phyloP scores from a whole-genome alignment of 2,797 vertebrate species.

The Lerista edwardsae region DNA sequence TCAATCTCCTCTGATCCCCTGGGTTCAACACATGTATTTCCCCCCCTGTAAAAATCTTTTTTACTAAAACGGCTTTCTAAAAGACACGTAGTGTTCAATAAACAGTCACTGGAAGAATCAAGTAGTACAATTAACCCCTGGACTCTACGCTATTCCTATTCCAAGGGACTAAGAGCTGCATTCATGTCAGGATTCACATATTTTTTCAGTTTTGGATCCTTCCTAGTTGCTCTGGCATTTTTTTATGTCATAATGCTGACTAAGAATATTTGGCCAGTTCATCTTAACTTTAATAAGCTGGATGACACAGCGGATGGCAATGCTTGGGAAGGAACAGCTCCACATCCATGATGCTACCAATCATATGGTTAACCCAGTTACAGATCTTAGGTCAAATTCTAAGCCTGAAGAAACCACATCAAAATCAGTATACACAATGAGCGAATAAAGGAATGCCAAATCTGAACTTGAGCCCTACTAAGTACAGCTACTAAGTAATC shows the following conservation, averaged over 20 bases:
- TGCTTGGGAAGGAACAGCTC: slow-evolving; percentile 25
- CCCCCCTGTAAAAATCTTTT: neutral
- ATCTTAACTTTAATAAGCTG: slow-evolving; percentile 45
- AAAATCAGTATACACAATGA: neutral
- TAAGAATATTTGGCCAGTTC: slow-evolving; percentile 29
- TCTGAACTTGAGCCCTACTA: slow-evolving; percentile 7
- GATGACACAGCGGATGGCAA: slow-evolving; percentile 41
- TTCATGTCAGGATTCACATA: too few relatives aligned
- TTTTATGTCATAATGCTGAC: slow-evolving; percentile 38
- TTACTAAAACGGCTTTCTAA: neutral
- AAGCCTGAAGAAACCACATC: neutral
- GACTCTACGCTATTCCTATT: too few relatives aligned
- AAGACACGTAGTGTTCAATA: neutral
- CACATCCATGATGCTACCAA: slow-evolving; percentile 4
- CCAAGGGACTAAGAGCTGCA: neutral
- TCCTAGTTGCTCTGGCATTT: neutral
- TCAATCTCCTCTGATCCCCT: neutral
- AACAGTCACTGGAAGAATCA: neutral
- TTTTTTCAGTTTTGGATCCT: slow-evolving; percentile 30
- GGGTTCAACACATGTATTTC: neutral
- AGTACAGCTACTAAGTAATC: slow-evolving; percentile 1
- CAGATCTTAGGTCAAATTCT: slow-evolving; percentile 33
- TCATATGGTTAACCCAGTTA: slow-evolving; percentile 22
- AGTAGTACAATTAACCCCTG: too few relatives aligned
- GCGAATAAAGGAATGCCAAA: neutral